Evolutionary conservation across 2,888 invertebrate species (phyloP).

Genomic region (Phalangium opilio): DNA sequence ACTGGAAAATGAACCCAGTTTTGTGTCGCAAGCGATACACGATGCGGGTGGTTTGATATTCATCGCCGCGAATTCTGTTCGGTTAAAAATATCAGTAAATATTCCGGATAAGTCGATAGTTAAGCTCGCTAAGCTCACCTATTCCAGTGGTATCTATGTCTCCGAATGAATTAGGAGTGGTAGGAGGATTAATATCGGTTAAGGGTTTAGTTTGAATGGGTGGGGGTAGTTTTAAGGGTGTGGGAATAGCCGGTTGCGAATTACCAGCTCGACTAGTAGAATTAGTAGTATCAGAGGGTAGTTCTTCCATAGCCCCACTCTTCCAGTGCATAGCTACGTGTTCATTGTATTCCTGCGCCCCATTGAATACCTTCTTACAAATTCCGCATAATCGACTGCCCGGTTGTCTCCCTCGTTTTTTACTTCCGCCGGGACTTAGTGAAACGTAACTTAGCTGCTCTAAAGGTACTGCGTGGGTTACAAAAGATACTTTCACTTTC

Average conservation of each 20-base stretch:
- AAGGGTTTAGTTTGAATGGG: background rate
- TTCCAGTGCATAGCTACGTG: conserved; percentile 9
- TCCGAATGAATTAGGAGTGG: background rate
- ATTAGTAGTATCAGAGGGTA: no score
- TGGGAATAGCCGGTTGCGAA: background rate
- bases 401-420: conserved; percentile 12
- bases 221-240: background rate
- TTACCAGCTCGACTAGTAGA: no score
- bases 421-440: background rate
- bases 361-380: conserved; percentile 11
- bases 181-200: background rate
- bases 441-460: no score
- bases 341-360: conserved; percentile 7
- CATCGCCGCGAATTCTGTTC: no score
- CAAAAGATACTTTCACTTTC: no score
- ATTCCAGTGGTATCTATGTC: no score
- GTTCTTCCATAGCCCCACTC: background rate
- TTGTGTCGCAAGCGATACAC: conserved; percentile 9
- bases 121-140: no score
- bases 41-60: conserved; percentile 4
- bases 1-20: conserved; percentile 11
- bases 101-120: no score
- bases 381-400: conserved; percentile 12
- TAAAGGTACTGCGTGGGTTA: no score
- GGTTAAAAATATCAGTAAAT: no score